Evolutionary conservation across 2,888 invertebrate species (phyloP), one percentile per base, ranked within the genome.

Genomic region (Pandemis heparana): DNA sequence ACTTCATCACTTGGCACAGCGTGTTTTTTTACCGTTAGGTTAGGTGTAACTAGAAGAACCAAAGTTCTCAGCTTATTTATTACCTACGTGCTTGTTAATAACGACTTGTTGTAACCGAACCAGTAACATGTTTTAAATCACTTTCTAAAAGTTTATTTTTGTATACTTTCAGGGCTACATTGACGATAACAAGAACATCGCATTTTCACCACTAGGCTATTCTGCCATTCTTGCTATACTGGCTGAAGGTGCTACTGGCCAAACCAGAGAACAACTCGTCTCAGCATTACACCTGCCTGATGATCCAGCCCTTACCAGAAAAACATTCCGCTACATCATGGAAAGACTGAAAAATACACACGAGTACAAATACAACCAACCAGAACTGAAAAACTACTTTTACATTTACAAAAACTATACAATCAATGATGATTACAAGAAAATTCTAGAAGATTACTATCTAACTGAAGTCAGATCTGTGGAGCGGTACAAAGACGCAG

Each of bases 361-460:
- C 67, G 90, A 92, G 75, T 94, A 93, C 77, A 91, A 92, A 85
- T 87, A 89, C 70, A 95, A 95, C 76, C 90, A 92, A 74, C 96
- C 96, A 0, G 95, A 96, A 78, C 89, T 96, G 77, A 96, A 96
- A 82, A 96, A 96, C 79, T 96, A 95, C 92, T 95, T 96, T 80
- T 96, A 96, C 79, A 95, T 96, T 7, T 96, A 96, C 84, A 95
- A 95, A 80, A 96, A 96, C 79, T 95, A 95, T 81, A 95, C 95
- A 0, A 95, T 95, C 4, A 94, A 95, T 75, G 95, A 96, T 56
- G 95, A 95, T 39, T 96, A 95, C 82, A 95, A 95, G 78, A 91
- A 95, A 77, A 87, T 95, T 63, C 83, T 96, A 4, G 91, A 92
- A 83, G 94, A 95, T 65, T 95, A 95, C 80, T 96, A 96, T 77